Conservation (phyloP, 2,797 vertebrate species). For the Cephalopachus bancanus region DNA sequence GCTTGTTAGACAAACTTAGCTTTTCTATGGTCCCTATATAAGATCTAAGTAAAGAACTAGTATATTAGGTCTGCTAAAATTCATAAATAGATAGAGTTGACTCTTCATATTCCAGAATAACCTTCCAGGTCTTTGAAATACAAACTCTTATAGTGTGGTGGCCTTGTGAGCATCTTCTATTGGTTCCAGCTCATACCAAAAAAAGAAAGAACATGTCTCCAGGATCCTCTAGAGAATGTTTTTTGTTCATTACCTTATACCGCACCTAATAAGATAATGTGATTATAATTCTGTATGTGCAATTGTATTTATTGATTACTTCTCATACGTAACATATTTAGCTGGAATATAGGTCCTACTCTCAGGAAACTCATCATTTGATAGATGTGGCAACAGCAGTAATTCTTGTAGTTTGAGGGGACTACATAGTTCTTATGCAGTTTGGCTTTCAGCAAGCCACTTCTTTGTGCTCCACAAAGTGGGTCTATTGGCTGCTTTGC, state of each 20-base stretch:
- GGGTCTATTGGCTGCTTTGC: not conserved
- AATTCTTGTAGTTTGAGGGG: not conserved
- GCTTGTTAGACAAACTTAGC: not conserved
- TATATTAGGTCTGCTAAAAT: not conserved
- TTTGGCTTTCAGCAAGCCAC: not conserved
- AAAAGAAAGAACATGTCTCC: not conserved
- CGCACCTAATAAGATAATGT: not conserved
- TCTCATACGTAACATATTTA: not conserved
- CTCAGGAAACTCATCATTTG: not conserved
- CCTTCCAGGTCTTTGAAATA: not conserved
- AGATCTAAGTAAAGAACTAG: not conserved
- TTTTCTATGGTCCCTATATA: not conserved
- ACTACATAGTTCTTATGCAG: not conserved
- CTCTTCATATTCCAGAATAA: not conserved
- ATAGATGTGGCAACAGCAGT: not conserved
- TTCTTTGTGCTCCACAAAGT: not conserved
- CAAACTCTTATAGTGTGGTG: not conserved
- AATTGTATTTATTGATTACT: not conserved
- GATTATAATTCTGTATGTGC: not conserved
- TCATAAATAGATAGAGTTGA: not conserved
- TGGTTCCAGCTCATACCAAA: not conserved
- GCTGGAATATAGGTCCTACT: not conserved
- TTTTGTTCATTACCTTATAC: not conserved
- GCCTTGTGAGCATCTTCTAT: not conserved
- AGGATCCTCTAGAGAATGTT: not conserved